A percentile compares a stretch with the other conserved stretches of the same genome.
phyloP scores from a whole-genome alignment of 2,888 invertebrate species.

The Pteria penguin region DNA sequence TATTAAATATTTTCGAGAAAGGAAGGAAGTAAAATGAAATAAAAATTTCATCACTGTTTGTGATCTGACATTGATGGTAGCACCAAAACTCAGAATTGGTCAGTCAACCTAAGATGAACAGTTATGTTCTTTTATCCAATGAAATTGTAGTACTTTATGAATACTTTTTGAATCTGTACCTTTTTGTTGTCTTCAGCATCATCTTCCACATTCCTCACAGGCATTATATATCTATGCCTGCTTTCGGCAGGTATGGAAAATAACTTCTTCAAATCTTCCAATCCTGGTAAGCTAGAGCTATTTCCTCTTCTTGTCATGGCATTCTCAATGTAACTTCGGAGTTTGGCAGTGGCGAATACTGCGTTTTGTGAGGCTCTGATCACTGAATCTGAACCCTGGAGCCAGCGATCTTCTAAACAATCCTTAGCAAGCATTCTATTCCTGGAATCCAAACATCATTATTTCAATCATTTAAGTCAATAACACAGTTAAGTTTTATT shows the following conservation, averaged over 20 bases:
- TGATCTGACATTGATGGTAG: too few species aligned
- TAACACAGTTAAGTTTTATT: too few species aligned
- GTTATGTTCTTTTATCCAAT: too few species aligned
- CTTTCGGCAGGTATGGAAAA: slow-evolving; percentile 19
- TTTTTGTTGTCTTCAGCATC: not conserved
- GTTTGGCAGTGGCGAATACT: slow-evolving; percentile 84
- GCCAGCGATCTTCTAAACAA: slow-evolving; percentile 97
- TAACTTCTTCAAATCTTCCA: slow-evolving; percentile 2
- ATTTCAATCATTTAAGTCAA: too few species aligned
- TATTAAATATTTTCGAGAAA: too few species aligned
- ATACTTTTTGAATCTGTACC: not conserved
- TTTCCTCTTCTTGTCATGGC: slow-evolving; percentile 2
- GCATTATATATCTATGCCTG: not conserved
- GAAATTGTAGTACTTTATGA: too few species aligned
- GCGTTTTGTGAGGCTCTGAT: slow-evolving; percentile 94
- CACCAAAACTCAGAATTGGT: too few species aligned
- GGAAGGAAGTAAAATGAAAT: too few species aligned
- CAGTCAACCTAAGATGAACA: too few species aligned
- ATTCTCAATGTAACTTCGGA: slow-evolving; percentile 81
- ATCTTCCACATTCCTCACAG: not conserved
- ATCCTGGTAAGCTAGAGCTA: not conserved
- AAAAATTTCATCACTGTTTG: too few species aligned
- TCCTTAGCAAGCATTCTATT: slow-evolving; percentile 97
- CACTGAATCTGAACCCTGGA: slow-evolving; percentile 94
- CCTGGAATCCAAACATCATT: slow-evolving; percentile 83